A percentile compares a stretch with the other conserved stretches of the same genome.
Conservation (phyloP, 2,797 vertebrate species). For the Anguilla anguilla region DNA sequence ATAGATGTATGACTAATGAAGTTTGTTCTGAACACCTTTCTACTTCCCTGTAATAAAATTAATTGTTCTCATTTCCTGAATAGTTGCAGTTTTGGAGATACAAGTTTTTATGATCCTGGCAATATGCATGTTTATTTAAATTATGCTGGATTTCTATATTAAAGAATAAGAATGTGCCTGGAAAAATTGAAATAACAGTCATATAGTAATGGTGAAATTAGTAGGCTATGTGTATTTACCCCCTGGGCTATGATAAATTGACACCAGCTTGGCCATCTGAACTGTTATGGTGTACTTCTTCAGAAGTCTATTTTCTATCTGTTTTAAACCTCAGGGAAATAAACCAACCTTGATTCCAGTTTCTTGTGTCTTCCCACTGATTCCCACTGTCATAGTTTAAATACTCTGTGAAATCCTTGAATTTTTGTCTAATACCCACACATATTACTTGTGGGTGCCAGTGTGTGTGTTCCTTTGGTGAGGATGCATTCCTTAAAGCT, state of each 20-base stretch:
- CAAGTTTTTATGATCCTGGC: neutral
- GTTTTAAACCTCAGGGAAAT: neutral
- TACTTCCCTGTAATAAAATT: no score
- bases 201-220: neutral
- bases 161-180: neutral
- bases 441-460: slow-evolving; percentile 17
- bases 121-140: neutral
- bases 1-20: no score
- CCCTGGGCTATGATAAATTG: neutral
- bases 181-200: neutral
- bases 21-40: no score
- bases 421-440: slow-evolving; percentile 13
- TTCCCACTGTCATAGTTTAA: slow-evolving; percentile 34
- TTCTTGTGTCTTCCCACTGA: slow-evolving; percentile 73
- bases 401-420: slow-evolving; percentile 35
- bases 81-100: neutral
- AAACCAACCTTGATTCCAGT: slow-evolving; percentile 25
- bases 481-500: slow-evolving; percentile 59
- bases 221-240: neutral
- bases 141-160: neutral
- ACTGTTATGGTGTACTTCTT: neutral
- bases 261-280: neutral
- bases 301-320: neutral
- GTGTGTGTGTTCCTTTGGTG: slow-evolving; percentile 45
- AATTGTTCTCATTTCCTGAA: no score